These are phyloP conservation scores for Leguminivora glycinivorella DNA, from an alignment of 1,140 invertebrate species.

Conservation along the genomic window DNA sequence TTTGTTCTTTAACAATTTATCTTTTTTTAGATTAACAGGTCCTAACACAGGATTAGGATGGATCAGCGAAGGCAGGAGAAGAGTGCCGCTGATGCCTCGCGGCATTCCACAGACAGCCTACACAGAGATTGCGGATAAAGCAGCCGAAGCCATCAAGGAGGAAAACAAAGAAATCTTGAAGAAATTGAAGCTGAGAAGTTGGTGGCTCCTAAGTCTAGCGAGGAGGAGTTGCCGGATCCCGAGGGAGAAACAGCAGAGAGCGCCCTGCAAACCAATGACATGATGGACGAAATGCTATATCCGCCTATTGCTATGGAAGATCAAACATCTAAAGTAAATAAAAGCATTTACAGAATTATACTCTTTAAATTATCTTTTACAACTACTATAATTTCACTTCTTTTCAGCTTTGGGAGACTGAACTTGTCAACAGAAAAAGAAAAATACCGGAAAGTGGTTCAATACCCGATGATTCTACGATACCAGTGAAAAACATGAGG, in stretches of 20 bases:
- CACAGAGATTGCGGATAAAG: conserved; percentile 89
- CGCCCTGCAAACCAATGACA: conserved; percentile 50
- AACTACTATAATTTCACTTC: conserved; percentile 15
- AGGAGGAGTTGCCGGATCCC: conserved; percentile 57
- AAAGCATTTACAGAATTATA: conserved; percentile 23
- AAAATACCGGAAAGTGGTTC: conserved; percentile 65
- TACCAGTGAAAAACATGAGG: conserved; percentile 66
- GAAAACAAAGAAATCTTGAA: conserved; percentile 70
- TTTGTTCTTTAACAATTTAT: conserved; percentile 21
- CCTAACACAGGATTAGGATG: conserved; percentile 90
- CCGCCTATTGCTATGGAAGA: conserved; percentile 74
- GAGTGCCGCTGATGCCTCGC: conserved; percentile 89
- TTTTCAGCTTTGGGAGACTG: conserved; percentile 68
- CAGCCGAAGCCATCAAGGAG: conserved; percentile 73
- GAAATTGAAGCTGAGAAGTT: conserved; percentile 63
- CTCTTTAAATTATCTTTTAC: neutral
- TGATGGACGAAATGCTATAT: conserved; percentile 54
- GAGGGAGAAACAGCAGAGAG: conserved; percentile 58
- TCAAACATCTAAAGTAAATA: conserved; percentile 61
- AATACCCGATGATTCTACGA: conserved; percentile 52
- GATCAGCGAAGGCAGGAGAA: conserved; percentile 90
- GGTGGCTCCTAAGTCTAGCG: conserved; percentile 54
- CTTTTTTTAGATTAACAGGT: conserved; percentile 85
- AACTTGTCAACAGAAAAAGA: conserved; percentile 67
- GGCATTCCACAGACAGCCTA: conserved; percentile 90